phyloP scores from a whole-genome alignment of 1,140 invertebrate genomes.

The Arion vulgaris region DNA sequence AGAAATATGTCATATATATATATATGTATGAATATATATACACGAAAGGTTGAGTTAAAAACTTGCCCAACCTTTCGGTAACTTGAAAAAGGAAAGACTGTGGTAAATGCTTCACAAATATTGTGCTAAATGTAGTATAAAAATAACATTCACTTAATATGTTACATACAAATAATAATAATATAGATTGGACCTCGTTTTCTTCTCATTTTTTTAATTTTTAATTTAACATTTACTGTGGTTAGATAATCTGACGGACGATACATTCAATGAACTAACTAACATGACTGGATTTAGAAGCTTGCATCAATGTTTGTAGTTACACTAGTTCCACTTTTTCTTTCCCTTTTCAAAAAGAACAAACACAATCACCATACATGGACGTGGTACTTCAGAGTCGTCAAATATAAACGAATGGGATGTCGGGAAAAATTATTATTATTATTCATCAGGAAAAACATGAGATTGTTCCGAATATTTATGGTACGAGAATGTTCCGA shows the following conservation, averaged over 20 bases:
- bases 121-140: constrained; percentile 35
- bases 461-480: too few species aligned
- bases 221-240: neutral
- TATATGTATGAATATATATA: neutral
- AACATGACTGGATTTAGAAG: neutral
- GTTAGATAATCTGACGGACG: constrained; percentile 13
- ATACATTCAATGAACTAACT: neutral
- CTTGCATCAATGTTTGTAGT: constrained; percentile 38
- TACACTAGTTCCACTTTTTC: constrained; percentile 33
- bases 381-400: neutral
- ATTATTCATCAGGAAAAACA: too few species aligned
- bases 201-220: constrained; percentile 15
- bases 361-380: constrained; percentile 6
- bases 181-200: neutral
- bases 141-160: constrained; percentile 31
- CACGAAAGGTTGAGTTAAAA: constrained; percentile 13
- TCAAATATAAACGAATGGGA: too few species aligned
- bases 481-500: too few species aligned
- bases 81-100: constrained; percentile 43
- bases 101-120: constrained; percentile 42
- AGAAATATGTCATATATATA: neutral
- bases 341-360: constrained; percentile 40
- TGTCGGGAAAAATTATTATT: too few species aligned
- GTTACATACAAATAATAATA: neutral
- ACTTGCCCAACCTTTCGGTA: neutral